Conservation (phyloP, 2,888 invertebrate genomes). For the Bombylius discolor region DNA sequence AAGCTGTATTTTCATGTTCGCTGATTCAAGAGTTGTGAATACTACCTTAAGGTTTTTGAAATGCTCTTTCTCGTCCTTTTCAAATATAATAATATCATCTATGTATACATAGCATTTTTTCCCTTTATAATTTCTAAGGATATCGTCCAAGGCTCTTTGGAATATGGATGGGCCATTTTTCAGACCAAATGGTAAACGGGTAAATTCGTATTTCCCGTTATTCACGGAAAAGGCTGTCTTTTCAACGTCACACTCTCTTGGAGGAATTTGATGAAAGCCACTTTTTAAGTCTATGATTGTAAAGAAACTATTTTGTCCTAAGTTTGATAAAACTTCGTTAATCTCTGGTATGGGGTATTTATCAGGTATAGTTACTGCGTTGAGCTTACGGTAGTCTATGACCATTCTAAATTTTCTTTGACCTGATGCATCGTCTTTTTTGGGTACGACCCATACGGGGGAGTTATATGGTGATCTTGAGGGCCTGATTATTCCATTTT, state of each 20-base stretch:
- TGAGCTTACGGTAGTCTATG: neutral
- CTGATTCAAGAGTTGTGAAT: slow-evolving; percentile 6
- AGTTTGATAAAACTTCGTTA: neutral
- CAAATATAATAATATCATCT: neutral
- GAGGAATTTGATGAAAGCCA: slow-evolving; percentile 9
- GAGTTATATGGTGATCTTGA: too few species aligned
- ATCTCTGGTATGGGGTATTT: slow-evolving; percentile 3
- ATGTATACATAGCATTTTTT: neutral
- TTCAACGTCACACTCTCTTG: slow-evolving; percentile 7
- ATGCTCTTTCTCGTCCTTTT: neutral
- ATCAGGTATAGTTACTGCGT: neutral
- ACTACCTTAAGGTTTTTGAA: slow-evolving; percentile 1
- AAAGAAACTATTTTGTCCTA: slow-evolving; percentile 1
- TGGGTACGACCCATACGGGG: too few species aligned
- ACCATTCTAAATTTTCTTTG: neutral
- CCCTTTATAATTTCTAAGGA: slow-evolving; percentile 7
- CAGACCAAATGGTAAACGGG: slow-evolving; percentile 8
- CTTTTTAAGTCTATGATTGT: slow-evolving; percentile 2
- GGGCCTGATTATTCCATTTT: too few species aligned
- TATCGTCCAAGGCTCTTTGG: slow-evolving; percentile 12
- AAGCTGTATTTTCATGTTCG: neutral
- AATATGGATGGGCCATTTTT: slow-evolving; percentile 12
- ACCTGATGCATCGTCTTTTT: too few species aligned
- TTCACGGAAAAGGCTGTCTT: slow-evolving; percentile 10
- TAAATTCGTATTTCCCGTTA: slow-evolving; percentile 10